Percentiles rank a stretch among this genome's conserved stretches.
These are phyloP conservation scores for Crematogaster levior DNA, from an alignment of 2,888 invertebrate species.

Conservation along the genomic window DNA sequence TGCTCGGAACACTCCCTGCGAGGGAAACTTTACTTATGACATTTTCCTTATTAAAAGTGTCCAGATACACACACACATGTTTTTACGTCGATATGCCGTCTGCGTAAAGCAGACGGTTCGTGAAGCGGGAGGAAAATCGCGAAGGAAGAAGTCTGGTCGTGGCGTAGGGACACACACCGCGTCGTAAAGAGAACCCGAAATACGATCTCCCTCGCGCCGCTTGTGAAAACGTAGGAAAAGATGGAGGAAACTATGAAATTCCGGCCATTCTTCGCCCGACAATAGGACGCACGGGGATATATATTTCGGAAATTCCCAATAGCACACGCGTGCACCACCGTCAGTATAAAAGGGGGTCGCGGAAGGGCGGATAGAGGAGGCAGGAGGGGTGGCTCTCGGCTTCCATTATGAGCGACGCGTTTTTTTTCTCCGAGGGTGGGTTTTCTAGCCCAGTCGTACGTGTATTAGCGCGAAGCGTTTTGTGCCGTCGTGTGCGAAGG, in stretches of 20 bases:
- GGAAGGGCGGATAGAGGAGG: slow-evolving; percentile 7
- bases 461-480: slow-evolving; percentile 68
- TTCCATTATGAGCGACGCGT: slow-evolving; percentile 82
- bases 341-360: slow-evolving; percentile 38
- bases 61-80: background rate
- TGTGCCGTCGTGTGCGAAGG: slow-evolving; percentile 65
- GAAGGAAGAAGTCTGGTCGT: slow-evolving; percentile 1
- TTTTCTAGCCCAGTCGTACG: slow-evolving; percentile 57
- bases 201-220: slow-evolving; percentile 65
- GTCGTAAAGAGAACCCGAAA: slow-evolving; percentile 64
- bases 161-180: background rate
- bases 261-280: slow-evolving; percentile 78
- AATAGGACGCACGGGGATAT: slow-evolving; percentile 77
- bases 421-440: slow-evolving; percentile 73
- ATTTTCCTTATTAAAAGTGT: slow-evolving; percentile 13
- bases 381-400: slow-evolving; percentile 66
- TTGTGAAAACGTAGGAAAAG: slow-evolving; percentile 72
- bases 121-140: slow-evolving; percentile 21
- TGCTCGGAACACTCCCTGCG: slow-evolving; percentile 3
- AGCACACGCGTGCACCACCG: slow-evolving; percentile 69
- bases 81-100: background rate
- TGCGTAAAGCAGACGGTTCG: background rate
- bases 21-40: background rate
- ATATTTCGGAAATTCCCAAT: slow-evolving; percentile 82
- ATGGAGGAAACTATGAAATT: slow-evolving; percentile 77